phyloP scores from a whole-genome alignment of 2,888 invertebrate genomes.

The Coelinius sp. region DNA sequence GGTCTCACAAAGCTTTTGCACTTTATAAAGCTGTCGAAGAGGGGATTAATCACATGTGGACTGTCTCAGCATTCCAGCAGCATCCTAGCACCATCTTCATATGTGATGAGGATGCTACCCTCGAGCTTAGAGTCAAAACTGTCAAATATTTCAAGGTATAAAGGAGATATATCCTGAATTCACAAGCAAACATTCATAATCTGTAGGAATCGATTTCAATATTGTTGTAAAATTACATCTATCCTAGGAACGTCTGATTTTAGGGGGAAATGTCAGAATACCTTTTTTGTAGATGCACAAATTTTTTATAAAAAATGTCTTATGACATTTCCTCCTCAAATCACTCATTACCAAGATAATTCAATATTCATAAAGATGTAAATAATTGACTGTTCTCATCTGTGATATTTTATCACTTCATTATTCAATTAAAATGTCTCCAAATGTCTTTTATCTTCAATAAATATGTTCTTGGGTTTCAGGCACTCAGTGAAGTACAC shows the following conservation, averaged over 20 bases:
- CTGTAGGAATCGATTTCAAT: too few species aligned
- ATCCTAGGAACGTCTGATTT: neutral
- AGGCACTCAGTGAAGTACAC: slow-evolving; percentile 90
- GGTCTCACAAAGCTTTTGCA: slow-evolving; percentile 96
- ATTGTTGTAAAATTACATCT: too few species aligned
- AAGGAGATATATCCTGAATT: too few species aligned
- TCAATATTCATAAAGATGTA: too few species aligned
- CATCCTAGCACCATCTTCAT: slow-evolving; percentile 94
- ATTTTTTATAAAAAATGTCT: neutral
- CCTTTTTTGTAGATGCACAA: neutral
- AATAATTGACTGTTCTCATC: too few species aligned
- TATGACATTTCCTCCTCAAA: neutral
- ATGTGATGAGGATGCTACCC: slow-evolving; percentile 97
- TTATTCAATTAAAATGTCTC: neutral
- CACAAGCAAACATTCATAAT: neutral
- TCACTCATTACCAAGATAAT: neutral
- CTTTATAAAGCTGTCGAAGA: slow-evolving; percentile 98
- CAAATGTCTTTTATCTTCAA: slow-evolving; percentile 35
- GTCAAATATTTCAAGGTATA: slow-evolving; percentile 97
- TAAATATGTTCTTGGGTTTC: slow-evolving; percentile 56
- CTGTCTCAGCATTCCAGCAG: slow-evolving; percentile 98
- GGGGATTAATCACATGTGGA: slow-evolving; percentile 99
- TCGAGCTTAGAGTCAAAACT: slow-evolving; percentile 96
- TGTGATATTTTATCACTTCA: too few species aligned
- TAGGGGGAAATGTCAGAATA: neutral